phyloP scores from a whole-genome alignment of 1,140 invertebrate genomes.

The Arctopsyche grandis region DNA sequence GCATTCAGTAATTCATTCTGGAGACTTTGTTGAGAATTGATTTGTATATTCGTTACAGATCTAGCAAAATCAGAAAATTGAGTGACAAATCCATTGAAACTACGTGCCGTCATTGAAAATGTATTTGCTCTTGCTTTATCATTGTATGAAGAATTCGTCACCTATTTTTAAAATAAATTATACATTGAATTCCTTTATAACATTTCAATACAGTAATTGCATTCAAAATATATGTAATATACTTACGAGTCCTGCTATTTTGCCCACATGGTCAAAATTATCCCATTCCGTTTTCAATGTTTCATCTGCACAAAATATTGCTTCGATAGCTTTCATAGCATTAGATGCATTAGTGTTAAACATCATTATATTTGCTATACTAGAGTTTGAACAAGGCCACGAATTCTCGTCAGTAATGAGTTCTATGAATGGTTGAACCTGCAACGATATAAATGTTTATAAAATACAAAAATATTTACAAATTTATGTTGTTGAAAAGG shows the following conservation, averaged over 20 bases:
- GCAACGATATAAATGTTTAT: conserved; percentile 33
- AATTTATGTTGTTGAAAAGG: background rate
- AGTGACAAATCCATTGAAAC: conserved; percentile 58
- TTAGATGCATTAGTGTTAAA: conserved; percentile 53
- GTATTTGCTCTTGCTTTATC: conserved; percentile 52
- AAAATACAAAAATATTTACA: too few relatives aligned
- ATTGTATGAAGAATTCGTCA: background rate
- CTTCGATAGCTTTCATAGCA: conserved; percentile 57
- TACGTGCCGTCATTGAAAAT: conserved; percentile 59
- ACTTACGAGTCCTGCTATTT: conserved; percentile 58
- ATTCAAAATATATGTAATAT: background rate
- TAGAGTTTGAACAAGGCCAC: conserved; percentile 60
- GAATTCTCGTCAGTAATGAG: conserved; percentile 57
- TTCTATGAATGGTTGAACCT: conserved; percentile 59
- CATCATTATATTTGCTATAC: conserved; percentile 55
- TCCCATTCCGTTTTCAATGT: conserved; percentile 59
- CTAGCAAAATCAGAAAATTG: conserved; percentile 54
- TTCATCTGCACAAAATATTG: conserved; percentile 57
- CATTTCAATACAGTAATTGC: background rate
- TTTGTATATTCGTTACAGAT: background rate
- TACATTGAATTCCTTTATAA: too few relatives aligned
- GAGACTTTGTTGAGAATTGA: too few relatives aligned
- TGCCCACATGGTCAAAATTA: conserved; percentile 56
- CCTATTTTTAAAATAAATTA: too few relatives aligned
- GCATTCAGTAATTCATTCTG: conserved; percentile 54